Evolutionary conservation across 1,140 invertebrate genomes (phyloP), one percentile per base, ranked within the genome.

Genomic region (Ceratina australensis): DNA sequence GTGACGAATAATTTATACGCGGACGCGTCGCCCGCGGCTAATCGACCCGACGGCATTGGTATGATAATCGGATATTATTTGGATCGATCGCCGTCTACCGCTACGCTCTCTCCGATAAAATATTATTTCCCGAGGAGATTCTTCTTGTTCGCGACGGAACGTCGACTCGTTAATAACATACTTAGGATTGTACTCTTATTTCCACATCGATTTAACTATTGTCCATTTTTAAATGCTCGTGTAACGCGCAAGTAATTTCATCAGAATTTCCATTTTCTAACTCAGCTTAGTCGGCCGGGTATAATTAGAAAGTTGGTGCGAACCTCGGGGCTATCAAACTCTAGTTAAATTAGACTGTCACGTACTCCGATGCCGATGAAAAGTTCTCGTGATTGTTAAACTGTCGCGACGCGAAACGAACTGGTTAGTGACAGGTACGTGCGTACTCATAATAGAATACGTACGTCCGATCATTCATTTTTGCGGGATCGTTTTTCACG

Each of bases 1-100:
- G 69, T 86, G 84, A 83, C 84, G 84, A 85, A 86, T 86, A 86
- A 86, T 86, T 86, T 86, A 85, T 85, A 82, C 84, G 72, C 78
- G 79, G 83, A 82, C 84, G 68, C 65, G 66, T 50, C 61, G 76
- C 77, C 77, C 68, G 68, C 68, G 73, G 80, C 78, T 80, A 75
- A 86, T 80, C 83, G 78, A 66, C 57, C 72, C 15, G 42, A n/a
- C 47, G 82, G 57, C 56, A 42, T 59, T 15, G 66, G 60, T 72
- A 85, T 78, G 79, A 81, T 85, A 84, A 84, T 85, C 82, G 54
- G 75, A 72, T 78, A 74, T 85, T 80, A 85, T 81, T 81, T 63
- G 69, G 65, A 81, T 85, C 82, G 80, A 81, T 81, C 82, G 72
- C 16, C 72, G 47, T 50, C 66, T 49, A 3, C 33, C 59, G 5